Evolutionary conservation across 2,797 vertebrate species (phyloP), one percentile per base, ranked within the genome.

Genomic region (Lithobates pipiens): DNA sequence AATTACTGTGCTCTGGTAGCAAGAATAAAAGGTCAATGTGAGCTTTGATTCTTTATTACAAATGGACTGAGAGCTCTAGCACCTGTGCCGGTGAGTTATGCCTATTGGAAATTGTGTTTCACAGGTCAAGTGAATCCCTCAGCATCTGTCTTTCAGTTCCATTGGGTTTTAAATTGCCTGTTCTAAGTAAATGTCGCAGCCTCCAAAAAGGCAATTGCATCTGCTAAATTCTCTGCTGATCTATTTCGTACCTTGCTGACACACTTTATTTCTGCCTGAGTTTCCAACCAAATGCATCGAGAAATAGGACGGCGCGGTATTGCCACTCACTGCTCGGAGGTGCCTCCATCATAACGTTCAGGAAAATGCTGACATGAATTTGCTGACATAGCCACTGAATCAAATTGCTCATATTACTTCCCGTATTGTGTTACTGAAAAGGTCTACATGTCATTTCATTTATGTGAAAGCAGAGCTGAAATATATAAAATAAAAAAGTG

Each of bases 191-290:
- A 87, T 87, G 86, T 80, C 65, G 71, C 63, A 87, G 81, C 70
- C 81, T 87, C 81, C 81, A 79, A 87, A 87, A 87, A 87, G 86
- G 70, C 86, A 87, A 87, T 87, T 87, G 86, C 81, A 87, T 83
- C 86, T 87, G 85, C 81, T 86, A 86, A 83, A 86, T 79, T 86
- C 80, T 78, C 80, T 36, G 86, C 81, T 87, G 86, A 87, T 87
- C 86, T 83, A 80, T 87, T 87, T 80, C 80, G 70, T 84, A 76
- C 81, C 86, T 84, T 87, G 81, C 76, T 87, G 81, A 87, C 81
- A 80, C 39, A 32, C 39, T 83, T 87, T 87, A 87, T 84, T 87
- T 87, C 81, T 87, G 81, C 86, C 65, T 87, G 81, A 87, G 69
- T 83, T 70, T 87, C 76, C 86, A 79, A 75, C 76, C 70, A 84